A percentile compares a stretch with the other conserved stretches of the same genome.
Evolutionary conservation across 2,888 invertebrate genomes (phyloP).

Genomic region (Heliconius cydno): DNA sequence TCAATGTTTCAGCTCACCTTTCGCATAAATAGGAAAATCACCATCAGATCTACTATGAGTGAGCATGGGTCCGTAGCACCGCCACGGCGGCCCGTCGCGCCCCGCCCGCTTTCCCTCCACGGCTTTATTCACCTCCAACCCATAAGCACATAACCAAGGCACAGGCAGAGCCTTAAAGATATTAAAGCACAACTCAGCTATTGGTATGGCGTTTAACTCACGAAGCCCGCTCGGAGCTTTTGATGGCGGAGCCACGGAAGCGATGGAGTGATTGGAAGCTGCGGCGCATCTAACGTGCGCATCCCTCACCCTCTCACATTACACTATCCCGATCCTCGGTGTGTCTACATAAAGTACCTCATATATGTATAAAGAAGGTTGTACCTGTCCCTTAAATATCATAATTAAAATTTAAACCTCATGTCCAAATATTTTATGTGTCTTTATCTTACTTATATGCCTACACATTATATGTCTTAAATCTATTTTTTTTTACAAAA

Average conservation of each 20-base stretch:
- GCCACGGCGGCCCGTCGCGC: slow-evolving; percentile 82
- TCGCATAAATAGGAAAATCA: slow-evolving; percentile 91
- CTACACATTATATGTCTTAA: not conserved
- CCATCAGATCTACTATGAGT: slow-evolving; percentile 94
- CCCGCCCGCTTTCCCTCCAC: slow-evolving; percentile 82
- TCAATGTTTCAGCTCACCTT: slow-evolving; percentile 83
- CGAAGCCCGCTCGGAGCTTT: slow-evolving; percentile 65
- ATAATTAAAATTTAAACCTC: not conserved
- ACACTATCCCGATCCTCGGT: slow-evolving; percentile 33
- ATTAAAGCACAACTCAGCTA: slow-evolving; percentile 47
- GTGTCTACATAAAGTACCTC: slow-evolving; percentile 19
- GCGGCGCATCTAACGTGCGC: slow-evolving; percentile 79
- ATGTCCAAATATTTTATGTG: not conserved
- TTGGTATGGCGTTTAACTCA: slow-evolving; percentile 64
- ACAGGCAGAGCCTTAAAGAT: slow-evolving; percentile 51
- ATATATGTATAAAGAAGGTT: slow-evolving; percentile 8
- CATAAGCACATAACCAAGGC: slow-evolving; percentile 72
- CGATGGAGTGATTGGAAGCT: slow-evolving; percentile 69
- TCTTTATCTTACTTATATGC: not conserved
- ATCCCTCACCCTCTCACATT: slow-evolving; percentile 65
- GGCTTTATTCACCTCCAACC: slow-evolving; percentile 74
- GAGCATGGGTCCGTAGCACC: slow-evolving; percentile 89
- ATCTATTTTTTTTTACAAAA: not conserved
- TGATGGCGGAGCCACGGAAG: slow-evolving; percentile 75
- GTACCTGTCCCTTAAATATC: not conserved